Evolutionary conservation across 2,797 vertebrate genomes (phyloP).

Genomic region (Taeniopygia guttata): DNA sequence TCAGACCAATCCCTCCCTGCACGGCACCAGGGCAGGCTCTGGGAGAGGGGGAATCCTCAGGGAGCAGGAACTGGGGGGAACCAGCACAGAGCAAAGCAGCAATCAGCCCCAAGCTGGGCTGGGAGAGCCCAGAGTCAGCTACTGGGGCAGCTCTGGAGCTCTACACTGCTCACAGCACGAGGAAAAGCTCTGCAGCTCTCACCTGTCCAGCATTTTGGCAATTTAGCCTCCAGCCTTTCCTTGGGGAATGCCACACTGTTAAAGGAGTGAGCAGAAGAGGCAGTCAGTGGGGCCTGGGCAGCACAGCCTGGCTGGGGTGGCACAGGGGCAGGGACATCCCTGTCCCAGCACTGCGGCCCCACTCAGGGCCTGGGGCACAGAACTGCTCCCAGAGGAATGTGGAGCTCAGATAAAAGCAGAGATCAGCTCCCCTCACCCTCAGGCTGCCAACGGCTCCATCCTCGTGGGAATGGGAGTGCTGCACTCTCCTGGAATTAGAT

Average conservation of each 20-base stretch:
- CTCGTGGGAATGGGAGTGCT: not conserved
- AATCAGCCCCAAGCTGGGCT: accelerated
- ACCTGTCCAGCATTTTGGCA: not conserved
- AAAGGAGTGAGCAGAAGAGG: not conserved
- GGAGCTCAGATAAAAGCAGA: not conserved
- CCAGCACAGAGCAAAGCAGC: too few species aligned
- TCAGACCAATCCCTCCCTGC: not conserved
- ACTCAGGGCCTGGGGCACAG: not conserved
- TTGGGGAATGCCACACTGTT: not conserved
- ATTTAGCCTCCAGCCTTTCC: not conserved
- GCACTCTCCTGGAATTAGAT: accelerated
- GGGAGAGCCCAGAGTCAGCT: not conserved
- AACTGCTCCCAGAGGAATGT: not conserved
- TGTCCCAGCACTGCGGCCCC: not conserved
- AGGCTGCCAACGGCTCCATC: not conserved
- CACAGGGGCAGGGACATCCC: not conserved
- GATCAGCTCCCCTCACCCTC: too few species aligned
- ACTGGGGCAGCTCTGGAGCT: not conserved
- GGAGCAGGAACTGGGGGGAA: too few species aligned
- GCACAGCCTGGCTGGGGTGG: not conserved
- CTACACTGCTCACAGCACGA: not conserved
- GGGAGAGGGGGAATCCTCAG: not conserved
- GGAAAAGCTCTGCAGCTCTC: not conserved
- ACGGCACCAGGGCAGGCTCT: not conserved
- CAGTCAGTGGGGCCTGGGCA: not conserved